Evolutionary conservation across 2,797 vertebrate genomes (phyloP), one percentile per base, ranked within the genome.

Genomic region (Anguilla obscura): DNA sequence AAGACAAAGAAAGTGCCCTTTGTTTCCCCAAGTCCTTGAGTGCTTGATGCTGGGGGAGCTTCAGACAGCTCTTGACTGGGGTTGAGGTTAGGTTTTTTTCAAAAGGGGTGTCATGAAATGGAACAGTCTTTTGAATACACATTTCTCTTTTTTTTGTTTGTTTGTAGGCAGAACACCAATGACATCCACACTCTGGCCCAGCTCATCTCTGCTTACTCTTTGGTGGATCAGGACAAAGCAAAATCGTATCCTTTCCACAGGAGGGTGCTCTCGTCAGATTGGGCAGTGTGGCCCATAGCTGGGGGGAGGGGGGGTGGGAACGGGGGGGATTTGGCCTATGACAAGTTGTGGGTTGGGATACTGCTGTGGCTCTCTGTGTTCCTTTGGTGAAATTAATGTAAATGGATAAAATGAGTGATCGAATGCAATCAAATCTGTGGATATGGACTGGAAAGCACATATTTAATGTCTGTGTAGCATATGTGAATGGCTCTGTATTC

Each of bases 141-240:
- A 69, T 27, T 45, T 86, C 56, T 69, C 0, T 40, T 58, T 36
- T n/a, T 71, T 69, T 58, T 58, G 16, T 56, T 48, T 10, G 10
- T 87, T 74, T 24, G 87, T 92, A 99, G 98, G 92, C 98, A 98
- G 92, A 99, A 99, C 95, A 97, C 96, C 1, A 98, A 98, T 82
- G 99, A 99, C 87, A 92, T 97, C 86, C 97, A 99, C 92, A 99
- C 98, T 0, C 92, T 99, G 94, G 99, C 98, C 0, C 98, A 99
- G 85, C 98, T 99, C 90, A 99, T 99, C 94, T 99, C 99, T 76
- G 99, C 99, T 0, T 99, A 99, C 91, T 99, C 98, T 5, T 95
- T 99, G 88, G 98, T 99, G 90, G 97, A 99, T 94, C 96, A 98
- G 0, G 96, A 99, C 86, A 99, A 99, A 94, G 99, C 99, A 87